These are phyloP conservation scores for Anarrhichthys ocellatus DNA, from an alignment of 2,113 vertebrate species.

Conservation along the genomic window DNA sequence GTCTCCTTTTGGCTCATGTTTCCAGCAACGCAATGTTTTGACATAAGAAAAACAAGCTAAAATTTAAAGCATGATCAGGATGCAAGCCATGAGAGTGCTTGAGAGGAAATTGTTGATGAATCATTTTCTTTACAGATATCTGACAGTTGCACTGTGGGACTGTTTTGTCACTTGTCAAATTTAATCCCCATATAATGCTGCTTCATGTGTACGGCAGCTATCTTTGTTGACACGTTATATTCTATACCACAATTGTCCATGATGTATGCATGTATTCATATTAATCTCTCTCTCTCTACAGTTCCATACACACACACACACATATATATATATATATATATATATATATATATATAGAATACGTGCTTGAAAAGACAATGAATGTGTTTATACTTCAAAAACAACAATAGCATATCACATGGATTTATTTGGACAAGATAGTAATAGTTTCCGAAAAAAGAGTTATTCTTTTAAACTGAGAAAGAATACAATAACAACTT, in stretches of 20 bases:
- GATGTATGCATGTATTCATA: not conserved
- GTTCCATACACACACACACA: no score
- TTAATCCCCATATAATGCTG: constrained; percentile 15
- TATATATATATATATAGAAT: no score
- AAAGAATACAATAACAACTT: not conserved
- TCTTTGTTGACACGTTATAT: constrained; percentile 16
- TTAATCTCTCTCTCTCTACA: no score
- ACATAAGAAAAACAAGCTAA: constrained; percentile 58
- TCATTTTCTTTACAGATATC: constrained; percentile 37
- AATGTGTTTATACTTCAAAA: not conserved
- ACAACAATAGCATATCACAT: not conserved
- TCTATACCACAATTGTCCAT: not conserved
- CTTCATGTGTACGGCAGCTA: constrained; percentile 10
- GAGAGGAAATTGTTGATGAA: constrained; percentile 54
- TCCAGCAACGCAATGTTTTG: constrained; percentile 59
- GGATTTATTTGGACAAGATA: not conserved
- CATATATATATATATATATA: no score
- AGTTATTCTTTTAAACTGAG: not conserved
- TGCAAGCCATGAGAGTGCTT: constrained; percentile 36
- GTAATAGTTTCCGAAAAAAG: not conserved
- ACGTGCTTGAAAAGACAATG: not conserved
- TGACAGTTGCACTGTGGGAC: constrained; percentile 18
- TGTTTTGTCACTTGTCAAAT: constrained; percentile 38
- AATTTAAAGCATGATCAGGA: constrained; percentile 68
- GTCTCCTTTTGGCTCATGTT: constrained; percentile 56